Evolutionary conservation across 1,140 invertebrate species (phyloP), one percentile per base, ranked within the genome.

Genomic region (Phthorimaea operculella): DNA sequence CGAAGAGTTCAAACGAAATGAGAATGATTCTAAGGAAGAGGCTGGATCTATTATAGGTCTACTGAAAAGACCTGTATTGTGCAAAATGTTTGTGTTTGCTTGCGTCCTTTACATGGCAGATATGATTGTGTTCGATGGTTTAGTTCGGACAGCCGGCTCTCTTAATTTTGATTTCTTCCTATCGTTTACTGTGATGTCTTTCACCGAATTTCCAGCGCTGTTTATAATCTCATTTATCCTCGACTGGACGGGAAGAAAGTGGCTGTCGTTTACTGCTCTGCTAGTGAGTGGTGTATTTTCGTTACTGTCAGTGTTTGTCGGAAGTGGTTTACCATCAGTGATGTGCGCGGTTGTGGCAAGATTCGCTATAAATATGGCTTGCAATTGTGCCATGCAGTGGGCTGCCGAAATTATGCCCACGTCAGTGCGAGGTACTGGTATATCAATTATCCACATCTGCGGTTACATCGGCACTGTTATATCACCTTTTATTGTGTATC

Each of bases 401-500:
- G 61, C 72, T n/a, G 72, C 75, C 11, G 78, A 83, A 52, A 66
- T 79, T 50, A 54, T 81, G 54, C 91, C 91, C 0, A 91, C 90
- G 0, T 88, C 90, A 8, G 89, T 92, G 0, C 77, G 91, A 63
- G 90, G 89, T 8, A 78, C 90, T 14, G 90, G 89, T 14, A 86
- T 89, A 64, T 87, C 87, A 14, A 81, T 90, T 33, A 87, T 88
- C 54, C 88, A 89, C 52, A 89, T 90, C 17, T 87, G 88, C 16
- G 88, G 90, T 15, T 77, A 73, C 49, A 12, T 81, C 12, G 74
- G 66, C 0, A 76, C 64, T 33, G 60, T 76, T 6, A 62, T 80
- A 58, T 73, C 76, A 4, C 75, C 77, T 17, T 81, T 72, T 52
- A 65, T 83, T 17, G 71, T 72, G 6, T 79, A 79, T 49, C 59